These are phyloP conservation scores for Kobus ellipsiprymnus DNA, from an alignment of 2,113 vertebrate species.

Conservation along the genomic window DNA sequence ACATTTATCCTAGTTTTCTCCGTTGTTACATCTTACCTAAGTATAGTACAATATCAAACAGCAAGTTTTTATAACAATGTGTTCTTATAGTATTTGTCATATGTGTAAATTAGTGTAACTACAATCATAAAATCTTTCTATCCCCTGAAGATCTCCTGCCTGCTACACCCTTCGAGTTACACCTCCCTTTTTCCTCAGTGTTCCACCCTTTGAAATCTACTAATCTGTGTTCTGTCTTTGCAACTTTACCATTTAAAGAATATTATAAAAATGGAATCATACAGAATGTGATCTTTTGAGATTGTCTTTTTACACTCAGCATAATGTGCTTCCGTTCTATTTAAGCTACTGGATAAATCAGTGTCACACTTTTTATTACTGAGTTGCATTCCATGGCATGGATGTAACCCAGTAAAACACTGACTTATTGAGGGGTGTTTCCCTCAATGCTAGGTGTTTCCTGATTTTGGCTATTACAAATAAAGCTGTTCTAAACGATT, in stretches of 20 bases:
- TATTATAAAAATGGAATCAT: background rate
- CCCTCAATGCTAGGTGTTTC: background rate
- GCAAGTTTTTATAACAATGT: background rate
- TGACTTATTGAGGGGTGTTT: background rate
- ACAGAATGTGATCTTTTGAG: background rate
- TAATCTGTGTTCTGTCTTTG: background rate
- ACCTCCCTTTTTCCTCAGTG: background rate
- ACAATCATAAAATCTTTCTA: background rate
- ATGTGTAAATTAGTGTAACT: background rate
- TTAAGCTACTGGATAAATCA: background rate
- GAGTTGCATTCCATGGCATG: background rate
- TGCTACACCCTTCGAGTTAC: background rate
- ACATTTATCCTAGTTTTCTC: background rate
- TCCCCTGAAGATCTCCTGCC: background rate
- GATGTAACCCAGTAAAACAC: background rate
- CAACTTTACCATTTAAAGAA: background rate
- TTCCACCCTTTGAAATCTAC: background rate
- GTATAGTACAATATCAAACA: background rate
- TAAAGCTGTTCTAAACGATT: background rate
- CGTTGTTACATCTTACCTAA: background rate
- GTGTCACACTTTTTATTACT: background rate
- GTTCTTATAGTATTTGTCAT: background rate
- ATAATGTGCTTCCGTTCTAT: background rate
- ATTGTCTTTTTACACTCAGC: background rate
- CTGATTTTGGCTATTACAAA: background rate